Percentiles rank a stretch among this genome's conserved stretches.
Evolutionary conservation across 2,888 invertebrate species (phyloP).

Genomic region (Diachrysia chrysitis): DNA sequence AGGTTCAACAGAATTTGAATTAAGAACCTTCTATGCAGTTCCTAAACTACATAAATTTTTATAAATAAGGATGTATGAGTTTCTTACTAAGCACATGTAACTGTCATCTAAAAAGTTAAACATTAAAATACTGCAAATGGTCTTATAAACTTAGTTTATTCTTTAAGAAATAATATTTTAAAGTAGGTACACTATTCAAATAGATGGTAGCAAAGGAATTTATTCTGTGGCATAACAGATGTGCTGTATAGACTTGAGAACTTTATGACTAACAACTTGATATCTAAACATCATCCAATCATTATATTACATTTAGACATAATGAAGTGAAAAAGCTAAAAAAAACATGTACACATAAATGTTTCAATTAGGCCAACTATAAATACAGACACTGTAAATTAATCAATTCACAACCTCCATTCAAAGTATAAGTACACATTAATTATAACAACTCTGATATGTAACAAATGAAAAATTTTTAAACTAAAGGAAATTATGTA

Average conservation of each 20-base stretch:
- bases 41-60: too few relatives aligned
- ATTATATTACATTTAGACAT: slow-evolving; percentile 12
- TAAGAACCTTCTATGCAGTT: too few relatives aligned
- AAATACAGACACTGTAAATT: slow-evolving; percentile 27
- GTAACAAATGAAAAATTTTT: slow-evolving; percentile 67
- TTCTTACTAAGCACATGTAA: neutral
- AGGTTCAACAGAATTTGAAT: too few relatives aligned
- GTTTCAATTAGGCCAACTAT: slow-evolving; percentile 32
- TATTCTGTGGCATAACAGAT: slow-evolving; percentile 25
- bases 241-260: slow-evolving; percentile 10
- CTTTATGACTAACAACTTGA: slow-evolving; percentile 28
- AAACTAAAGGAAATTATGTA: slow-evolving; percentile 80
- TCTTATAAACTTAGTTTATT: slow-evolving; percentile 3
- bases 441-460: slow-evolving; percentile 27
- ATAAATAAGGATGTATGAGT: too few relatives aligned
- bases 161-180: neutral
- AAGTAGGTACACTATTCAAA: slow-evolving; percentile 10
- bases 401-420: slow-evolving; percentile 45
- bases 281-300: slow-evolving; percentile 18
- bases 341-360: slow-evolving; percentile 10
- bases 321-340: slow-evolving; percentile 13
- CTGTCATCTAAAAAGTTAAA: neutral
- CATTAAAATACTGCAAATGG: slow-evolving; percentile 5
- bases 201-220: slow-evolving; percentile 14
- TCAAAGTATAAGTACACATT: slow-evolving; percentile 39